phyloP scores from a whole-genome alignment of 2,113 vertebrate genomes.

The Alaudala cheleensis region DNA sequence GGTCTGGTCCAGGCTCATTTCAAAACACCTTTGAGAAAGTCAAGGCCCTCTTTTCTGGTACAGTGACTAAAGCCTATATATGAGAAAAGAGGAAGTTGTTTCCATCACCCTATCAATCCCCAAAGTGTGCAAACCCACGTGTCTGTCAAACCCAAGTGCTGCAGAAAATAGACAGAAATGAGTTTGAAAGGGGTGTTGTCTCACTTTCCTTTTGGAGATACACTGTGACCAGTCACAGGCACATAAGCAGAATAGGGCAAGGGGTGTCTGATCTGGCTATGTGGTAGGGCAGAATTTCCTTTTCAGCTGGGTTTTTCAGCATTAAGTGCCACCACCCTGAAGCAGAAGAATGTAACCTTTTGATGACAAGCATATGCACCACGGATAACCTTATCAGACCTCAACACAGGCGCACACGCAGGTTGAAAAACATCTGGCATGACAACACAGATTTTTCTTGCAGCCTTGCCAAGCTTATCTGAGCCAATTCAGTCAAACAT shows the following conservation, averaged over 20 bases:
- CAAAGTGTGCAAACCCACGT: neutral
- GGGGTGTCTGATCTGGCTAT: neutral
- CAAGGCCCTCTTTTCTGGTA: neutral
- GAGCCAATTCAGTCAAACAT: conserved; percentile 15
- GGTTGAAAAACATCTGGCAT: conserved; percentile 26
- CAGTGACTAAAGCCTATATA: neutral
- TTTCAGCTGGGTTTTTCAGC: neutral
- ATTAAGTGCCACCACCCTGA: neutral
- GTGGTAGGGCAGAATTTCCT: neutral
- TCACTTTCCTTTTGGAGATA: neutral
- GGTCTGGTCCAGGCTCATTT: neutral
- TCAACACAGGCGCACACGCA: conserved; percentile 1
- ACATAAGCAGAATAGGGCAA: neutral
- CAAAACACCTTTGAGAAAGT: neutral
- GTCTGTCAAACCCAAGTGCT: neutral
- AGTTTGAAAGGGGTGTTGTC: neutral
- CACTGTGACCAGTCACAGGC: neutral
- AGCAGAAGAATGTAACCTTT: neutral
- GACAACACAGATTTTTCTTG: neutral
- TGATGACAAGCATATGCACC: neutral
- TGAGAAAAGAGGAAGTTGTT: neutral
- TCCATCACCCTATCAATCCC: neutral
- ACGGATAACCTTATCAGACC: conserved; percentile 6
- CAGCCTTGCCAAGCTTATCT: neutral
- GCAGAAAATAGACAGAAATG: neutral